These are phyloP conservation scores for Pseudochirops corinnae DNA, from an alignment of 2,797 vertebrate genomes.

Conservation along the genomic window DNA sequence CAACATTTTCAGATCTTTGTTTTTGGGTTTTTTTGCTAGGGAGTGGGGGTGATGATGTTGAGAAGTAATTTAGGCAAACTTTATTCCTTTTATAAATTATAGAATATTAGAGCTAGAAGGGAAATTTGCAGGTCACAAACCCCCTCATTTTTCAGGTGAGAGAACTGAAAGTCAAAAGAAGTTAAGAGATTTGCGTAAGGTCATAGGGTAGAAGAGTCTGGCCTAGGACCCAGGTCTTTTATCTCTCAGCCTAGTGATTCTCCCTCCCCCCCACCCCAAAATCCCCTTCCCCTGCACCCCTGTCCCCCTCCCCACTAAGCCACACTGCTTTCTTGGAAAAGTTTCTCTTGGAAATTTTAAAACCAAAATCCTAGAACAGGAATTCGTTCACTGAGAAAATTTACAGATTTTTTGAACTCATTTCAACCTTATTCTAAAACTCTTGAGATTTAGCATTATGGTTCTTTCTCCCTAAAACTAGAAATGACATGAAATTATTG, in stretches of 20 bases:
- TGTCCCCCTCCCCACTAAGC: background rate
- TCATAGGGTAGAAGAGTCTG: background rate
- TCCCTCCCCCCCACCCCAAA: too few species aligned
- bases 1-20: background rate
- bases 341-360: background rate
- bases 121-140: background rate
- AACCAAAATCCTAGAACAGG: background rate
- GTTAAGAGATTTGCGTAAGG: background rate
- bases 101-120: background rate
- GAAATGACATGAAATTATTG: background rate
- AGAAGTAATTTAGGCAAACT: background rate
- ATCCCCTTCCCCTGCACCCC: too few species aligned
- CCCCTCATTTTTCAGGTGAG: background rate
- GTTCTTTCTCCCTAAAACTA: background rate
- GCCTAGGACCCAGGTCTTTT: background rate
- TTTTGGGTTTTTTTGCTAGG: background rate
- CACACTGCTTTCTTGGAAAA: background rate
- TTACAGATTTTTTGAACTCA: background rate
- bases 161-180: conserved; percentile 11
- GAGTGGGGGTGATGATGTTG: background rate
- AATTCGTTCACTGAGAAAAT: background rate
- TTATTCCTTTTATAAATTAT: conserved; percentile 29
- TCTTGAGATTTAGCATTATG: background rate
- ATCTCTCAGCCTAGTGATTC: background rate
- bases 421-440: background rate